Percentiles rank a stretch among this genome's conserved stretches.
Evolutionary conservation across 2,113 vertebrate genomes (phyloP).

Genomic region (Hippocampus guttulatus): DNA sequence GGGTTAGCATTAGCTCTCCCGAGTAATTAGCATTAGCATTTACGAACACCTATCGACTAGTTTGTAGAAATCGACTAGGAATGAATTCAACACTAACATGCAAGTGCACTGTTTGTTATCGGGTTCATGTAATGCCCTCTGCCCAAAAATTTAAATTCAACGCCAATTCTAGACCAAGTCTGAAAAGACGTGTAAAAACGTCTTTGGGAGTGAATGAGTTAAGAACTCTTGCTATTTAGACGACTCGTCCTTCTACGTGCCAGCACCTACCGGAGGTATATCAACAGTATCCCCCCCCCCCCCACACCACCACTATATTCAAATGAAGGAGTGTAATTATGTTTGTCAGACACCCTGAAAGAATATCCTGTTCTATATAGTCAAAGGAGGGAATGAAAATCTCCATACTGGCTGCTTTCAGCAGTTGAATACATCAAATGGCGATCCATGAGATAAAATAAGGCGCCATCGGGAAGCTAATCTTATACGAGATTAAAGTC

Average conservation of each 20-base stretch:
- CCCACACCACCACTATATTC: background rate
- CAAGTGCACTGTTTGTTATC: background rate
- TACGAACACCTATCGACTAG: too few species aligned
- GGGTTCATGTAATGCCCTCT: too few species aligned
- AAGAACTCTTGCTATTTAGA: background rate
- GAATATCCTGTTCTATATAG: conserved; percentile 4
- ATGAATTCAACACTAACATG: too few species aligned
- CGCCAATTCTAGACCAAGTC: too few species aligned
- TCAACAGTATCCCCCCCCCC: background rate
- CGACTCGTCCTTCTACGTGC: background rate
- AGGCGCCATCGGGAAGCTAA: conserved; percentile 48
- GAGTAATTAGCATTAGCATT: too few species aligned
- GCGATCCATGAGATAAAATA: conserved; percentile 35
- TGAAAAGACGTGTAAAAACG: too few species aligned
- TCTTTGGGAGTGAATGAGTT: too few species aligned
- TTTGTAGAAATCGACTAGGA: too few species aligned
- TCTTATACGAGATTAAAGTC: conserved; percentile 48
- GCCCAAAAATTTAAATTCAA: too few species aligned
- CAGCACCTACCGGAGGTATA: conserved; percentile 13
- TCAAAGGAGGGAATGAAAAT: conserved; percentile 10
- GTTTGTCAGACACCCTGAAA: conserved; percentile 22
- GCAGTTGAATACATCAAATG: conserved; percentile 26
- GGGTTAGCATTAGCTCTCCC: too few species aligned
- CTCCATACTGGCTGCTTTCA: background rate
- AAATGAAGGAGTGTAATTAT: conserved; percentile 20